Base-by-base conservation (phyloP, 2,888 invertebrate genomes). In the Oscheius sp. region DNA sequence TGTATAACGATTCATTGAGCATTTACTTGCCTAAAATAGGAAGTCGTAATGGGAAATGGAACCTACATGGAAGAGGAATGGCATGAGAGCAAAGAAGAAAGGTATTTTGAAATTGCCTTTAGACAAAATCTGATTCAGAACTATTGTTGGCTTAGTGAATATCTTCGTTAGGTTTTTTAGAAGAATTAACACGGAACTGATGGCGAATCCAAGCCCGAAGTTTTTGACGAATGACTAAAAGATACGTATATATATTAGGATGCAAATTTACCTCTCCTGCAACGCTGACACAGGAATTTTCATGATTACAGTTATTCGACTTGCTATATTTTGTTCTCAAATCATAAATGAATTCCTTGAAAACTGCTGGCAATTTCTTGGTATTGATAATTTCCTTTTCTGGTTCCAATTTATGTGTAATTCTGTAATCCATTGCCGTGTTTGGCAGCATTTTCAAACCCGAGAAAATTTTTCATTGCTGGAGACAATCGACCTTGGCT, bases 21-120 rank as follows among this genome's bases (percentile, higher is more conserved):
- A 50, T 32, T 93, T 68, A 36, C 75, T 89, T 61, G 92, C 86
- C 30, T 89, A 78, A 86, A 93, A 93, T 91, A 90, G 12, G 90
- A 86, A 45, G 90, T 87, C 92, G 92, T 83, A 47, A 88, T 76
- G 26, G 9, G 54, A 24, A 44, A 54, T 3, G 41, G 33, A 14
- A 57, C 73, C 67, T 67, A 84, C 85, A 61, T 83, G 80, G 62
- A 78, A 83, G 20, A 85, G 68, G 5, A 81, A 63, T 1, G 85
- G 85, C 59, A 85, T 47, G 0, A 72, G 47, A 2, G 77, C 82
- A 17, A 80, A 72, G 66, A 84, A 84, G 2, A 78, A 38, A 2
- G 85, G 85, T 9, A 85, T 33, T 44, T 67, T 71, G 24, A 82
- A 26, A 47, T 75, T 77, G 9, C 69, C 33, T 12, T 47, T 64